phyloP scores from a whole-genome alignment of 2,797 vertebrate genomes.

The Chaetodon trifasciatus region DNA sequence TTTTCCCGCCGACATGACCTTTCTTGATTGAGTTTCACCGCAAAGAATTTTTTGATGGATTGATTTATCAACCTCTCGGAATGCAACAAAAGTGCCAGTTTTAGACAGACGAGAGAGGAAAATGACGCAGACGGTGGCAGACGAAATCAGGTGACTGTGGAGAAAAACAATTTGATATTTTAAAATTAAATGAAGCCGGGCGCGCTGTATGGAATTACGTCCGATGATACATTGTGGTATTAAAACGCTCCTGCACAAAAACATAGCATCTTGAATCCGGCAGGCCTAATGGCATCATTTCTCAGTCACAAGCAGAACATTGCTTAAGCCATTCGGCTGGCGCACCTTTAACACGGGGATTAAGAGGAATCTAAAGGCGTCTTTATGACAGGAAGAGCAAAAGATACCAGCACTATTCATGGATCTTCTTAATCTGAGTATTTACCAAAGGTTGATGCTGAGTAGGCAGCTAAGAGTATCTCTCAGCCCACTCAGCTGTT shows the following conservation, averaged over 20 bases:
- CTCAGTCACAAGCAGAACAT: conserved; percentile 78
- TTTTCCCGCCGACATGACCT: conserved; percentile 99
- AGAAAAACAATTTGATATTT: conserved; percentile 78
- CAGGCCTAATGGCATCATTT: conserved; percentile 76
- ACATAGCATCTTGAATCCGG: conserved; percentile 59
- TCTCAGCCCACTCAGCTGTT: conserved; percentile 74
- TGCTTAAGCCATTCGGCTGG: conserved; percentile 76
- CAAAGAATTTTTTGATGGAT: conserved; percentile 99
- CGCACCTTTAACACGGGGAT: conserved; percentile 81
- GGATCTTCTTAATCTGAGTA: conserved; percentile 78
- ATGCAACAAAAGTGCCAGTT: conserved; percentile 98
- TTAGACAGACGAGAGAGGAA: conserved; percentile 80
- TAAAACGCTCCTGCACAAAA: conserved; percentile 62
- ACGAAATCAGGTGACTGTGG: conserved; percentile 73
- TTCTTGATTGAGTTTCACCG: conserved; percentile 99
- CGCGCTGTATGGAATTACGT: conserved; percentile 65
- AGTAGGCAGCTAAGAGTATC: conserved; percentile 72
- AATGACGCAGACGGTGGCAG: conserved; percentile 52
- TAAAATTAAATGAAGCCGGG: conserved; percentile 77
- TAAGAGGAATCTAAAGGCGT: conserved; percentile 76
- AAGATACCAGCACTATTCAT: conserved; percentile 72
- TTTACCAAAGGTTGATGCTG: conserved; percentile 81
- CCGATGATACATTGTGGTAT: conserved; percentile 69
- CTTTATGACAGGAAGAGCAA: conserved; percentile 74
- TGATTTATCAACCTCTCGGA: conserved; percentile 99